Percentiles rank a stretch among this genome's conserved stretches.
phyloP scores from a whole-genome alignment of 2,113 vertebrate species.

The Equus quagga region DNA sequence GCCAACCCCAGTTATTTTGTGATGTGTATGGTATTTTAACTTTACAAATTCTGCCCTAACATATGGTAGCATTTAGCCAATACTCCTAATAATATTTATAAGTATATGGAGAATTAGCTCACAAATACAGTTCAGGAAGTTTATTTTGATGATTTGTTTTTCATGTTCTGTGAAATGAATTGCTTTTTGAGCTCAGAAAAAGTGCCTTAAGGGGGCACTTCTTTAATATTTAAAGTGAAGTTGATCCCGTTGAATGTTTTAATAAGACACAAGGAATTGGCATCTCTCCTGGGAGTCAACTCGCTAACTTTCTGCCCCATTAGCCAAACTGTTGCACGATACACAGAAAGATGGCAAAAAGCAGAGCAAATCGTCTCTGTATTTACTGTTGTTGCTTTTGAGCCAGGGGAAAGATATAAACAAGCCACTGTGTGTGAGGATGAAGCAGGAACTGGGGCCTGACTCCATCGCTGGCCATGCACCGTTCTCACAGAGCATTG shows the following conservation, averaged over 20 bases:
- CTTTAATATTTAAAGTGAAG: slow-evolving; percentile 53
- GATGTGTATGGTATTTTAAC: slow-evolving; percentile 62
- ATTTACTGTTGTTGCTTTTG: slow-evolving; percentile 73
- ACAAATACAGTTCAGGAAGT: slow-evolving; percentile 66
- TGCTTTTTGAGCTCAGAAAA: slow-evolving; percentile 59
- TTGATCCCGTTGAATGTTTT: slow-evolving; percentile 41
- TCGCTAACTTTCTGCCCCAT: slow-evolving; percentile 62
- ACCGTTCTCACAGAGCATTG: slow-evolving; percentile 60
- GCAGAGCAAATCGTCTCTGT: slow-evolving; percentile 57
- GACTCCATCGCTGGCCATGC: slow-evolving; percentile 46
- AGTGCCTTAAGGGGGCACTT: slow-evolving; percentile 22
- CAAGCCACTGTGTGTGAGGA: slow-evolving; percentile 39
- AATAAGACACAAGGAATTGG: slow-evolving; percentile 58
- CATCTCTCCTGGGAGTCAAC: slow-evolving; percentile 56
- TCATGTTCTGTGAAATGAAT: slow-evolving; percentile 75
- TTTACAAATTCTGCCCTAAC: slow-evolving; percentile 59
- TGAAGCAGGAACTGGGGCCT: slow-evolving; percentile 51
- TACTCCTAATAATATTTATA: slow-evolving; percentile 76
- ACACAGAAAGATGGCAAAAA: slow-evolving; percentile 71
- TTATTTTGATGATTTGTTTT: slow-evolving; percentile 72
- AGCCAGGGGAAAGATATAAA: neutral
- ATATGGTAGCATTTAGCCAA: slow-evolving; percentile 77
- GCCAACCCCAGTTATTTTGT: slow-evolving; percentile 59
- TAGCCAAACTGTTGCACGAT: slow-evolving; percentile 72
- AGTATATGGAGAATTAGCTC: slow-evolving; percentile 74